phyloP scores from a whole-genome alignment of 2,113 vertebrate species.

The Zapornia atra region DNA sequence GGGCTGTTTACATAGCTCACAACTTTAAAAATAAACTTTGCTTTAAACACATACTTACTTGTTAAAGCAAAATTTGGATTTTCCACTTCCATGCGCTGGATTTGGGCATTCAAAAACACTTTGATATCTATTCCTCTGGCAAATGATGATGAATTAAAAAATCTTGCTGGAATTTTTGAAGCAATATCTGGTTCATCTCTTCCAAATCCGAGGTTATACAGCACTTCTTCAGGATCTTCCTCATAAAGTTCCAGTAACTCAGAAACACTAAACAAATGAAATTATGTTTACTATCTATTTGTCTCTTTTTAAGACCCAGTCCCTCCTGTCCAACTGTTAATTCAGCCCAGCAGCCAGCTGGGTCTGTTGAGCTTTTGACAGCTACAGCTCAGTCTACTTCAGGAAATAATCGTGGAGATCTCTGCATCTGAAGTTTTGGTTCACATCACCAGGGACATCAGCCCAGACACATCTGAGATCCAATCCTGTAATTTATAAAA shows the following conservation, averaged over 20 bases:
- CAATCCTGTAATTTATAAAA: not conserved
- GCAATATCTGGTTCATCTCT: slow-evolving; percentile 94
- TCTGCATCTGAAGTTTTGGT: not conserved
- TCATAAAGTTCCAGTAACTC: slow-evolving; percentile 96
- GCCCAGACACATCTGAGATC: not conserved
- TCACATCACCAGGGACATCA: not conserved
- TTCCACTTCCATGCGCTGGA: slow-evolving; percentile 96
- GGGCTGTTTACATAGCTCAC: not conserved
- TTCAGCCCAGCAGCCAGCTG: not conserved
- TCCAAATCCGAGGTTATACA: slow-evolving; percentile 97
- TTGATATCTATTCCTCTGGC: slow-evolving; percentile 98
- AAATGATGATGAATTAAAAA: slow-evolving; percentile 87
- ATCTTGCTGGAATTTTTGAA: slow-evolving; percentile 92
- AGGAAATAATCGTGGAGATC: not conserved
- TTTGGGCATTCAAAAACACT: slow-evolving; percentile 94
- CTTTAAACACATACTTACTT: slow-evolving; percentile 80
- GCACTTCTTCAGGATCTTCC: slow-evolving; percentile 96
- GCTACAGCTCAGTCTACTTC: not conserved
- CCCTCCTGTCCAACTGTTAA: not conserved
- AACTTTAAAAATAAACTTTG: not conserved
- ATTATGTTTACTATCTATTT: not conserved
- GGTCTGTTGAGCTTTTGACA: not conserved
- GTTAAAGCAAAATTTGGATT: slow-evolving; percentile 97
- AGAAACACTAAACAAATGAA: slow-evolving; percentile 84
- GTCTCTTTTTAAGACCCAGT: not conserved